Evolutionary conservation across 2,797 vertebrate genomes (phyloP).

Genomic region (Hybognathus amarus): DNA sequence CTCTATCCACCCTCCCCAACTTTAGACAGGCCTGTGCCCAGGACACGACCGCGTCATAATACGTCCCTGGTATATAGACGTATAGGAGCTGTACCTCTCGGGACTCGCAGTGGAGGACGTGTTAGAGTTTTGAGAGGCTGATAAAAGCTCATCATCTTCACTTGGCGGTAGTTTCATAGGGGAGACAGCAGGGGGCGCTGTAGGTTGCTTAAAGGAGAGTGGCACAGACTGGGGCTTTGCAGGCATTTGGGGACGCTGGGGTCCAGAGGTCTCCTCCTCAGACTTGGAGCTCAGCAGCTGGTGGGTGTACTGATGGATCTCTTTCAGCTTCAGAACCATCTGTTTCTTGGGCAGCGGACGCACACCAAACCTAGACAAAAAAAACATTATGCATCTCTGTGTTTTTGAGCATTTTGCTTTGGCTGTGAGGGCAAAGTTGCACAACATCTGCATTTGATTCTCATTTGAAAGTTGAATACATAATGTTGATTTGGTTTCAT

Average conservation of each 20-base stretch:
- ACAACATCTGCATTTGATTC: not conserved
- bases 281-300: constrained; percentile 82
- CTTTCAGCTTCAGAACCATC: constrained; percentile 96
- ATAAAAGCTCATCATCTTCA: constrained; percentile 63
- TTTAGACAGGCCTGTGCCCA: no score
- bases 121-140: constrained; percentile 82
- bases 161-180: constrained; percentile 45
- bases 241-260: not conserved
- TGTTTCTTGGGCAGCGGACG: constrained; percentile 91
- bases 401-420: not conserved
- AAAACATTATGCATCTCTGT: not conserved
- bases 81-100: constrained; percentile 78
- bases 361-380: constrained; percentile 86
- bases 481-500: not conserved
- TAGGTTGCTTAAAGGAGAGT: constrained; percentile 70
- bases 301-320: constrained; percentile 98
- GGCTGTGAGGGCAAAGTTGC: no score
- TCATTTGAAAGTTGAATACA: not conserved
- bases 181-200: constrained; percentile 55
- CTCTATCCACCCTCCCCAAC: no score
- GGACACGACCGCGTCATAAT: no score
- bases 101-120: constrained; percentile 79
- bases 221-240: constrained; percentile 15
- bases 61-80: not conserved
- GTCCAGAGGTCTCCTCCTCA: constrained; percentile 72